phyloP scores from a whole-genome alignment of 2,888 invertebrate genomes.

The Diabrotica balteata region DNA sequence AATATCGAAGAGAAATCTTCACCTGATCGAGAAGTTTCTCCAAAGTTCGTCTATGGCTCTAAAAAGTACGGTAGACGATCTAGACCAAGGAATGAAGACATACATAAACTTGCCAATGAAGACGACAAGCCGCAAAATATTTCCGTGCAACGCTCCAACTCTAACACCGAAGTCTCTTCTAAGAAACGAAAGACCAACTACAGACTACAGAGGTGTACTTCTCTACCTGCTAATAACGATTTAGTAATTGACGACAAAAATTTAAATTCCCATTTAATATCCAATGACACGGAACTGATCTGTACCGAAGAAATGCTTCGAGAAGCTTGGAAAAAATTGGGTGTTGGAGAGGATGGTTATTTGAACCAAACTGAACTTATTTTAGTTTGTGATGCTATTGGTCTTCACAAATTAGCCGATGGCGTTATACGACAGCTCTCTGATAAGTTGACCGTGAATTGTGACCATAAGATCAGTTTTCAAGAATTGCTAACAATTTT shows the following conservation, averaged over 20 bases:
- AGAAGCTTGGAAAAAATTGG: conserved; percentile 70
- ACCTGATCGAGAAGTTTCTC: conserved; percentile 75
- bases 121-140: conserved; percentile 53
- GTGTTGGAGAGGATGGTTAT: conserved; percentile 68
- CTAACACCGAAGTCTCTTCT: conserved; percentile 64
- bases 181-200: conserved; percentile 61
- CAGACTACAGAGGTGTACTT: conserved; percentile 66
- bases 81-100: conserved; percentile 64
- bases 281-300: conserved; percentile 51
- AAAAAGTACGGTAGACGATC: conserved; percentile 80
- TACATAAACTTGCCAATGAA: conserved; percentile 55
- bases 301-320: conserved; percentile 68
- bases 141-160: conserved; percentile 65
- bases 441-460: conserved; percentile 69
- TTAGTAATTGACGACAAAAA: conserved; percentile 49
- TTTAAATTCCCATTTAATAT: conserved; percentile 46
- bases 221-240: conserved; percentile 61
- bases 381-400: conserved; percentile 71
- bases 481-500: conserved; percentile 71
- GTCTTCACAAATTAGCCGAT: conserved; percentile 70
- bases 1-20: conserved; percentile 54
- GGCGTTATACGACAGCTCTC: conserved; percentile 71
- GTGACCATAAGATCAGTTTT: conserved; percentile 70
- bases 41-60: conserved; percentile 75
- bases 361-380: conserved; percentile 70